These are phyloP conservation scores for Andricus curvator DNA, from an alignment of 2,888 invertebrate genomes.

Conservation along the genomic window DNA sequence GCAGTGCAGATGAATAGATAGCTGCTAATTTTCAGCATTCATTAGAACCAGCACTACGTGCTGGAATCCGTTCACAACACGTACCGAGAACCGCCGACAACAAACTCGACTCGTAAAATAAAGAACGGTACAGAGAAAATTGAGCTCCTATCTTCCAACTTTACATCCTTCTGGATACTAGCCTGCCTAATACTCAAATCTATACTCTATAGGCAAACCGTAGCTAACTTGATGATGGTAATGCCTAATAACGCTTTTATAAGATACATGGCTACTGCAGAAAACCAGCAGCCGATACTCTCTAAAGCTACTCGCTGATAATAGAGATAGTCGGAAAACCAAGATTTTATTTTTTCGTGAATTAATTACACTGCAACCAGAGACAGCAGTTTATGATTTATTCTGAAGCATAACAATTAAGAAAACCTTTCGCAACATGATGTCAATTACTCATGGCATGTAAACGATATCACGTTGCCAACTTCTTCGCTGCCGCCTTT, in stretches of 20 bases:
- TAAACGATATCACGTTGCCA: conserved; percentile 34
- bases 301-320: not conserved
- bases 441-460: conserved; percentile 32
- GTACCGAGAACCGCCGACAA: conserved; percentile 33
- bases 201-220: not conserved
- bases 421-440: conserved; percentile 23
- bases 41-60: conserved; percentile 61
- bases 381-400: not conserved
- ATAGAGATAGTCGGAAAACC: not conserved
- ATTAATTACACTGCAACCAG: not conserved
- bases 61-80: conserved; percentile 47
- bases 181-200: not conserved
- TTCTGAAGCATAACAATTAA: conserved; percentile 11
- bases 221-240: conserved; percentile 10
- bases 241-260: not conserved
- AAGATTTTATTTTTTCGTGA: not conserved
- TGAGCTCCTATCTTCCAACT: conserved; percentile 41
- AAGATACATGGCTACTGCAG: not conserved
- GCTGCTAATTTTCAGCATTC: conserved; percentile 70
- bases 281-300: not conserved
- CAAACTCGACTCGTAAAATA: conserved; percentile 45
- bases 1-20: conserved; percentile 69
- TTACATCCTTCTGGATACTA: not conserved
- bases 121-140: conserved; percentile 47
- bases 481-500: conserved; percentile 28